Percentiles rank a stretch among this genome's conserved stretches.
Conservation (phyloP, 2,113 vertebrate species). For the Baryphthengus martii region DNA sequence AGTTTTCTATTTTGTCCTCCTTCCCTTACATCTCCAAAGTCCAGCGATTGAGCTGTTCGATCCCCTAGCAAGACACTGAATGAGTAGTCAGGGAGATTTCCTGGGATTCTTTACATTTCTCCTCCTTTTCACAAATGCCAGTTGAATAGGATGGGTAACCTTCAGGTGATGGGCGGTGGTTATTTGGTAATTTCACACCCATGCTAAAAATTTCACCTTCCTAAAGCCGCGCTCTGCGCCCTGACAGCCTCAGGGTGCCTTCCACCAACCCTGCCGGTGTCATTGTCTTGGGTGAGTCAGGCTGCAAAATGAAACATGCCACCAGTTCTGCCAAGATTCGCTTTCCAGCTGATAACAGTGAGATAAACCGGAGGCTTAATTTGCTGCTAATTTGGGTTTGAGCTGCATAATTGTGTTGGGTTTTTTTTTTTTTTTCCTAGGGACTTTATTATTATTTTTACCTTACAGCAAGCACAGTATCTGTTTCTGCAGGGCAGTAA, state of each 20-base stretch:
- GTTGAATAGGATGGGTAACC: not conserved
- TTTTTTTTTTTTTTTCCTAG: not conserved
- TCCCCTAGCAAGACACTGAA: not conserved
- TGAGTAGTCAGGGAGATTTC: not conserved
- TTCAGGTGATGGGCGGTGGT: not conserved
- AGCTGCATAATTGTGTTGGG: not conserved
- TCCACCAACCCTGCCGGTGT: not conserved
- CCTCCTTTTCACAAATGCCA: not conserved
- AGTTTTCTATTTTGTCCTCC: not conserved
- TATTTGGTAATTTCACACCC: not conserved
- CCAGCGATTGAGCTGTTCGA: rapidly evolving
- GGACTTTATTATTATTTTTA: not conserved
- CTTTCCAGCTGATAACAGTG: not conserved
- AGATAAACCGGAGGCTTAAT: not conserved
- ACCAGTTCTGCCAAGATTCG: not conserved
- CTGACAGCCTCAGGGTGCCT: not conserved
- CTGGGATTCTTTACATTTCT: not conserved
- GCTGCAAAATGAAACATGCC: not conserved
- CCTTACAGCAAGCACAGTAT: not conserved
- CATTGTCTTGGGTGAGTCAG: not conserved
- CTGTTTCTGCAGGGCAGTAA: not conserved
- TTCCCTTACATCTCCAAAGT: not conserved
- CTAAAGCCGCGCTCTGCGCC: not conserved
- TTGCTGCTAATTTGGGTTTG: not conserved
- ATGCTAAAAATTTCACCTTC: not conserved